Conservation (phyloP, 2,113 vertebrate genomes). For the Pelecanoides urinatrix region DNA sequence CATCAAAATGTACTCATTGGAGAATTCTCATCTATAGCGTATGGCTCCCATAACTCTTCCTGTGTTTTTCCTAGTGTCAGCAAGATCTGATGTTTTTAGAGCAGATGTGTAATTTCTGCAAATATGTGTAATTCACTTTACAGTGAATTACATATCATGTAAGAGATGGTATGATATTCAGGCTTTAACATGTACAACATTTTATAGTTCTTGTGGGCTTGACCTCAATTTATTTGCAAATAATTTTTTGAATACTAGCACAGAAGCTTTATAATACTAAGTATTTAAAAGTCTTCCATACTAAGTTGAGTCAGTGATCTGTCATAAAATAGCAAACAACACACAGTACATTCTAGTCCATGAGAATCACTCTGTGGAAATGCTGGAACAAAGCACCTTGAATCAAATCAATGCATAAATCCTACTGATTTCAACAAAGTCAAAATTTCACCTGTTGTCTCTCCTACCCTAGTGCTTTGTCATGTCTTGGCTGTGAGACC, state of each 20-base stretch:
- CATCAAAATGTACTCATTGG: background rate
- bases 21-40: background rate
- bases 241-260: background rate
- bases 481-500: background rate
- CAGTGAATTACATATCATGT: background rate
- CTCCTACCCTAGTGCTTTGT: background rate
- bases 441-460: background rate
- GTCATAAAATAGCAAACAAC: background rate
- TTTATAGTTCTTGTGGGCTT: background rate
- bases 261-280: background rate
- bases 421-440: background rate
- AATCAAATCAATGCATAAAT: background rate
- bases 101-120: conserved; percentile 31
- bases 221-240: conserved; percentile 1
- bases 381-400: background rate
- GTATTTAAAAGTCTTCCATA: background rate
- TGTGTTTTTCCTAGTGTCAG: conserved; percentile 1
- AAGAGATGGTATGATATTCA: background rate
- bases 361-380: background rate
- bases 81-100: conserved; percentile 16
- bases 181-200: background rate
- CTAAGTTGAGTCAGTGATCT: background rate
- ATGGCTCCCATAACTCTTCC: conserved; percentile 14
- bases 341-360: background rate
- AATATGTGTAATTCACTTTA: conserved; percentile 19